Evolutionary conservation across 2,797 vertebrate species (phyloP).

Genomic region (Microctenopoma steveboyesi): DNA sequence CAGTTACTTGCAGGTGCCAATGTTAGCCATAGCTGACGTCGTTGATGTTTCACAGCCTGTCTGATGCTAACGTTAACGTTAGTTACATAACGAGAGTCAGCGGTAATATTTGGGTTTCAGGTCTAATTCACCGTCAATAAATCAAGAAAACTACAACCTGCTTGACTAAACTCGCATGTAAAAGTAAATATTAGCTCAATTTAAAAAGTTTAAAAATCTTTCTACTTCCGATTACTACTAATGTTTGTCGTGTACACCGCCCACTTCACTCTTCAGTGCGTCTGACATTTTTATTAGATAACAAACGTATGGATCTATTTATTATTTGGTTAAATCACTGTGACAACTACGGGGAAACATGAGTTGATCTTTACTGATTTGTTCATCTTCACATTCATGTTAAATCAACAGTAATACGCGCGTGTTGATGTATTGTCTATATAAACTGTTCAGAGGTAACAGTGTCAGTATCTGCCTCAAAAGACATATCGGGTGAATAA

Average conservation of each 20-base stretch:
- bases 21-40: slow-evolving; percentile 48
- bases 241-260: slow-evolving; percentile 27
- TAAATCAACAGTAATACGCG: no score
- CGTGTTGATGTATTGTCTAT: no score
- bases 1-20: slow-evolving; percentile 34
- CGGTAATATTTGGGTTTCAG: slow-evolving; percentile 11
- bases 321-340: background rate
- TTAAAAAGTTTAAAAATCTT: background rate
- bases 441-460: no score
- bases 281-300: background rate
- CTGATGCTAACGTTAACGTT: slow-evolving; percentile 8
- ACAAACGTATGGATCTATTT: background rate
- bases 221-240: background rate
- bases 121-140: background rate
- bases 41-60: slow-evolving; percentile 32
- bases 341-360: background rate
- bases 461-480: no score
- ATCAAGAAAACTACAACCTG: rapidly evolving
- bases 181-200: background rate
- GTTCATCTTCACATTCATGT: background rate
- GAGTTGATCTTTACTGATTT: background rate
- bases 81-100: slow-evolving; percentile 64
- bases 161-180: background rate
- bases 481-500: no score
- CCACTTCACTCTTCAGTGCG: slow-evolving; percentile 14